Conservation (phyloP, 2,797 vertebrate genomes). For the Rhodeus uyekii region DNA sequence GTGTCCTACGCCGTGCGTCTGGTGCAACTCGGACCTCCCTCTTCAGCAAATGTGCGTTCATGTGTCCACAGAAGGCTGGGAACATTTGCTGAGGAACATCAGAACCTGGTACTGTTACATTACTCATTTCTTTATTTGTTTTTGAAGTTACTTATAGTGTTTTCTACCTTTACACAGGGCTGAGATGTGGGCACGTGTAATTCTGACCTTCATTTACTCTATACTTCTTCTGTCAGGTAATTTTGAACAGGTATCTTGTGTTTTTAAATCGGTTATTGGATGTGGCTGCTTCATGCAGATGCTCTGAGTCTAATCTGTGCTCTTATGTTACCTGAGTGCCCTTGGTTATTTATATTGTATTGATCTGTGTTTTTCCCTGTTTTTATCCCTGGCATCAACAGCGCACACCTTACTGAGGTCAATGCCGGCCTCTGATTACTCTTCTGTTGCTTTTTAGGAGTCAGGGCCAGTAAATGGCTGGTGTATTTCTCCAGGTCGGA, state of each 20-base stretch:
- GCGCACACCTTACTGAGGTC: background rate
- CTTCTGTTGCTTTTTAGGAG: constrained; percentile 60
- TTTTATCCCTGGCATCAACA: constrained; percentile 59
- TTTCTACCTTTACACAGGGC: background rate
- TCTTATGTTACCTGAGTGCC: constrained; percentile 61
- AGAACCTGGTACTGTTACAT: constrained; percentile 31
- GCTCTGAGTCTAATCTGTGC: constrained; percentile 4
- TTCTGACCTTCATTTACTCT: constrained; percentile 68
- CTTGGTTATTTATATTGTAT: constrained; percentile 80
- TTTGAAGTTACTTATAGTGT: background rate
- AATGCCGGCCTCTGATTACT: background rate
- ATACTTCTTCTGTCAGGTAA: constrained; percentile 74
- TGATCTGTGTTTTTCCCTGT: constrained; percentile 66
- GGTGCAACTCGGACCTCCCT: background rate
- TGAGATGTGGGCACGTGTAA: constrained; percentile 75
- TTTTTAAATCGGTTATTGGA: background rate
- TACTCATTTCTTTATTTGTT: background rate
- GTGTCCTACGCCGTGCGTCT: background rate
- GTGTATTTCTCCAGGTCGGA: constrained; percentile 77
- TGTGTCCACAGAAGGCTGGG: background rate
- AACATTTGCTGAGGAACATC: background rate
- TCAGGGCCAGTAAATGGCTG: constrained; percentile 72
- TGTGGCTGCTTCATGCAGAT: background rate
- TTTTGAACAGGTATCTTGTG: background rate
- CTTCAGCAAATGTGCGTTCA: background rate